phyloP scores from a whole-genome alignment of 2,888 invertebrate genomes.

The Melieria omissa region DNA sequence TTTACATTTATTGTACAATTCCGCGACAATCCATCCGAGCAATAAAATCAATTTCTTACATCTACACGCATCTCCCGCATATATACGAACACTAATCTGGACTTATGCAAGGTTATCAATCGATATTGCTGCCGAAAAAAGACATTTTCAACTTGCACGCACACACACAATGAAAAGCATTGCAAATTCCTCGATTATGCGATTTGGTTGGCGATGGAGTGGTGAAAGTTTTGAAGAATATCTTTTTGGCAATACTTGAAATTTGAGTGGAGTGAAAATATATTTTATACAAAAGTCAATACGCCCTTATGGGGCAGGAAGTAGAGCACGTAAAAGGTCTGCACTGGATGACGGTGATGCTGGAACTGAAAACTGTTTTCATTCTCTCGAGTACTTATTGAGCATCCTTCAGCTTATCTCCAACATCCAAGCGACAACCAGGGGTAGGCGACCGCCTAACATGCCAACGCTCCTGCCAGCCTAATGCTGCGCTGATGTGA shows the following conservation, averaged over 20 bases:
- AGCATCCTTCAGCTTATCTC: too few species aligned
- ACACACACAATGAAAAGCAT: background rate
- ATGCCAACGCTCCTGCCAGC: too few species aligned
- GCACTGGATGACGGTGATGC: constrained; percentile 44
- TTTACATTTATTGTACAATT: constrained; percentile 2
- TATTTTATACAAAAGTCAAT: constrained; percentile 36
- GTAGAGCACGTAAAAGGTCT: constrained; percentile 35
- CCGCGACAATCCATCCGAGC: too few species aligned
- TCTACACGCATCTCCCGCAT: constrained; percentile 13
- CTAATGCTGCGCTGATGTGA: too few species aligned
- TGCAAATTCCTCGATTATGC: background rate
- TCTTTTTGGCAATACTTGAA: too few species aligned
- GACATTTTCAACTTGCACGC: background rate
- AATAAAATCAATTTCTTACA: background rate
- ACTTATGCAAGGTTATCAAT: constrained; percentile 62
- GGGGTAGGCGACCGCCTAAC: too few species aligned
- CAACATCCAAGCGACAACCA: too few species aligned
- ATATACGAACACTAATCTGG: constrained; percentile 48
- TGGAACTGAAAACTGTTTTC: constrained; percentile 40
- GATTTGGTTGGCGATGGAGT: background rate
- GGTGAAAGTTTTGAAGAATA: background rate
- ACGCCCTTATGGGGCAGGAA: constrained; percentile 37
- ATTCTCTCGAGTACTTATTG: background rate
- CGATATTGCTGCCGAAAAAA: constrained; percentile 50
- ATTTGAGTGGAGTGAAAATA: constrained; percentile 24